Evolutionary conservation across 2,113 vertebrate species (phyloP), one percentile per base, ranked within the genome.

Genomic region (Centropristis striata): DNA sequence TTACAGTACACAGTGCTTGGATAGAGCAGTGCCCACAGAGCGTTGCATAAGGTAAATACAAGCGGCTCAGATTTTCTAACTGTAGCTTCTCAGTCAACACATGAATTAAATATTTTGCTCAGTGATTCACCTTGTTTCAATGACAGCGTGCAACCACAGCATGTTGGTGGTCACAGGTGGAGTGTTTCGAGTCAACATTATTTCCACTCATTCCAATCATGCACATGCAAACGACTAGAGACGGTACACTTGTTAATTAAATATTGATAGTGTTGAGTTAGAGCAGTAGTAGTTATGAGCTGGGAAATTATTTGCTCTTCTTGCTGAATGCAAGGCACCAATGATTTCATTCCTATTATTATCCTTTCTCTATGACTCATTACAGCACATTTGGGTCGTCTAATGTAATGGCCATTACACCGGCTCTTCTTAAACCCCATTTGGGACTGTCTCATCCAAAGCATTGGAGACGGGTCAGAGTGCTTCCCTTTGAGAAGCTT

Each of bases 71-170:
- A 79, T 76, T 72, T 64, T 60, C 60, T 47, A 44, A 68, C 71
- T 42, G 82, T 21, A 60, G 44, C 47, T 58, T 74, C 55, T 23
- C 68, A 81, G 65, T 81, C 23, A 68, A 79, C 44, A 15, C 53
- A 75, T 78, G 59, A 71, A 75, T 85, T 42, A 49, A 82, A 66
- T 70, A 73, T 85, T 70, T 69, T 46, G 25, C 32, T 75, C 39
- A 58, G 47, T 5, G 42, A 71, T 49, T 72, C 59, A 28, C 18
- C n/a, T 71, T 20, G 36, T 61, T 37, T 75, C 21, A 67, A 25
- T 42, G 65, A 37, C 54, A 23, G 46, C 1, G 6, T 23, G 41
- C 57, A 37, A 4, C 44, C 21, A 8, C 46, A 47, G 14, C 10
- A 4, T 41, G 51, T 21, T 42, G 37, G 50, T 55, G 65, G 66